Conservation (phyloP, 30 jellyfish, hydroid and myxozoan species). For the Calvadosia cruxmelitensis region DNA sequence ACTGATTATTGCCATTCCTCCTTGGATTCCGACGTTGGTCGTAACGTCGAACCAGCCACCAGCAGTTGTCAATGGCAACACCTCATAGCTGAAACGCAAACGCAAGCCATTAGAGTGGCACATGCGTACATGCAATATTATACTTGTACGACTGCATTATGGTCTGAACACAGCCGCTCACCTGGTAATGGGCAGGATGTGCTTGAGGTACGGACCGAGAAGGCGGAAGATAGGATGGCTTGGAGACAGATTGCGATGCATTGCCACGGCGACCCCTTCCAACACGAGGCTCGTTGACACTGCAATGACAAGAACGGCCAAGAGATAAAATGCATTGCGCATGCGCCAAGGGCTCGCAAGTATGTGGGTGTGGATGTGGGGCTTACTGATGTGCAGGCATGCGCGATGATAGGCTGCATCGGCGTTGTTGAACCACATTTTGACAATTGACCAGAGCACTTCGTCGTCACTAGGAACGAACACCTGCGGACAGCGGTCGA, state of each 20-base stretch:
- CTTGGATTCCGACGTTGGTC: slow-evolving; percentile 55
- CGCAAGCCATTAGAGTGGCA: not conserved
- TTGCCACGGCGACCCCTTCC: slow-evolving; percentile 66
- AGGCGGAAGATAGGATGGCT: slow-evolving; percentile 92
- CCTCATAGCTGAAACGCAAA: slow-evolving; percentile 32
- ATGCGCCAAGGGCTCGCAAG: no score
- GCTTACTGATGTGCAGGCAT: slow-evolving; percentile 60
- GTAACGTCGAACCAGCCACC: slow-evolving; percentile 82
- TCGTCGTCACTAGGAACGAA: slow-evolving; percentile 85
- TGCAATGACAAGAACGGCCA: slow-evolving; percentile 7
- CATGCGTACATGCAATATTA: not conserved
- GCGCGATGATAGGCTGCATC: slow-evolving; percentile 78
- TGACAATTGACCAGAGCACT: slow-evolving; percentile 74
- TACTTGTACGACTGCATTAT: no score
- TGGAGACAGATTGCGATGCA: slow-evolving; percentile 93
- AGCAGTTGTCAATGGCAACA: slow-evolving; percentile 54
- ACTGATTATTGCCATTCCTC: slow-evolving; percentile 42
- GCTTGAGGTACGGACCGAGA: slow-evolving; percentile 71
- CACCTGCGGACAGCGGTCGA: slow-evolving; percentile 56
- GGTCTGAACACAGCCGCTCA: not conserved
- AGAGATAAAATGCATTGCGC: no score
- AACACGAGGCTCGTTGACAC: slow-evolving; percentile 66
- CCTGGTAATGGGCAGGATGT: slow-evolving; percentile 59
- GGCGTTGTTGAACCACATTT: slow-evolving; percentile 97
- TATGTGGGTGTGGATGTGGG: no score